These are phyloP conservation scores for Bombus confusus DNA, from an alignment of 1,140 invertebrate species.

Conservation along the genomic window DNA sequence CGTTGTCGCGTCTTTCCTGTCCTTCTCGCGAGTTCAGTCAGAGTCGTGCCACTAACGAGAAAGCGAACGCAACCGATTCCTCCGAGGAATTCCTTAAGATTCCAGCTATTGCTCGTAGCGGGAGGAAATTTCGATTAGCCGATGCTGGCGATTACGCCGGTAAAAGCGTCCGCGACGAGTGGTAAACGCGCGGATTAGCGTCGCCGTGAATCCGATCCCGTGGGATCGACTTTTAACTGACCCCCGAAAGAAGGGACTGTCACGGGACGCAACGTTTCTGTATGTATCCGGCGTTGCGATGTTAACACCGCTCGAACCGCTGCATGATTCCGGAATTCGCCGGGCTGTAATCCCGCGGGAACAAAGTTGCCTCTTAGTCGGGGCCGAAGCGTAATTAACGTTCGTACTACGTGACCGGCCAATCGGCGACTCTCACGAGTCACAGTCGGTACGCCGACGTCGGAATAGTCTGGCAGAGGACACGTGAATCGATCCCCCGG, in stretches of 20 bases:
- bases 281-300: conserved; percentile 58
- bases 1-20: background rate
- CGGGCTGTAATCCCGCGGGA: conserved; percentile 59
- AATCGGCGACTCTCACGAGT: conserved; percentile 62
- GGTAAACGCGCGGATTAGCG: conserved; percentile 28
- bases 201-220: conserved; percentile 7
- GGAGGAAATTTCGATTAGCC: conserved; percentile 28
- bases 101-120: background rate
- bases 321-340: conserved; percentile 65
- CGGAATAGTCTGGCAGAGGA: conserved; percentile 19
- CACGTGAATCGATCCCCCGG: conserved; percentile 51
- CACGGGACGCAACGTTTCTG: conserved; percentile 6
- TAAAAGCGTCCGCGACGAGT: conserved; percentile 29
- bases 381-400: conserved; percentile 68
- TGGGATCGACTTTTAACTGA: conserved; percentile 39
- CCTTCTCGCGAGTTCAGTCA: background rate
- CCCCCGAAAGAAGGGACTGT: conserved; percentile 51
- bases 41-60: background rate
- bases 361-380: conserved; percentile 68
- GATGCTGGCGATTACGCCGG: background rate
- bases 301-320: conserved; percentile 61
- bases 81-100: background rate
- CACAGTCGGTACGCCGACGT: conserved; percentile 45
- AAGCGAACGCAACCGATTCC: background rate
- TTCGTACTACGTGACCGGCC: conserved; percentile 62